A percentile compares a stretch with the other conserved stretches of the same genome.
Conservation (phyloP, 2,113 vertebrate species). For the Vicugna pacos region DNA sequence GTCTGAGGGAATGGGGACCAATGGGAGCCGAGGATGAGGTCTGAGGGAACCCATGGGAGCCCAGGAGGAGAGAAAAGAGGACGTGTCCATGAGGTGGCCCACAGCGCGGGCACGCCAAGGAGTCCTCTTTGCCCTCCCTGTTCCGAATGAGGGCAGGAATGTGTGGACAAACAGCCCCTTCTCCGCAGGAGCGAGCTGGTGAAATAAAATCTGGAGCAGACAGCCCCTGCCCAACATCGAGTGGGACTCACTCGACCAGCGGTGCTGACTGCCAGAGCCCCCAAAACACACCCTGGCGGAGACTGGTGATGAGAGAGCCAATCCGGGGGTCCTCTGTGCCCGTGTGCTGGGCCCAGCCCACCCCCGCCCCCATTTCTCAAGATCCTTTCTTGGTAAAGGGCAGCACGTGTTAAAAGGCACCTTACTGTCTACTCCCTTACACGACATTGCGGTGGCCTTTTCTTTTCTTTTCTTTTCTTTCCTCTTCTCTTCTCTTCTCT, state of each 20-base stretch:
- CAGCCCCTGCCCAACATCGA: not conserved
- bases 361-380: not conserved
- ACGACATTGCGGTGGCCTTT: not conserved
- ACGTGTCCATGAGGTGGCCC: too few relatives aligned
- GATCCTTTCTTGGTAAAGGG: not conserved
- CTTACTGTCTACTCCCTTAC: not conserved
- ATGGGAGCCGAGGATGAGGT: not conserved
- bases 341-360: fast-evolving
- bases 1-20: too few relatives aligned
- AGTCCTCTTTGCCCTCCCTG: not conserved
- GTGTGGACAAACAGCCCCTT: not conserved
- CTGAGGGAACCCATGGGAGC: too few relatives aligned
- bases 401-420: not conserved
- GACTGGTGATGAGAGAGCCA: not conserved
- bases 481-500: too few relatives aligned
- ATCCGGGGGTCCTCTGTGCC: not conserved
- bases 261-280: not conserved
- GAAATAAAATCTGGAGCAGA: not conserved
- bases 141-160: not conserved
- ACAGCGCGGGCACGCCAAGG: not conserved
- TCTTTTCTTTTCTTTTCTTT: not conserved
- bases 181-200: not conserved
- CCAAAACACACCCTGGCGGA: too few relatives aligned
- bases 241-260: fast-evolving
- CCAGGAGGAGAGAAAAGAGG: not conserved